Base-by-base conservation (phyloP, 2,888 invertebrate genomes). In the Spodoptera picta region DNA sequence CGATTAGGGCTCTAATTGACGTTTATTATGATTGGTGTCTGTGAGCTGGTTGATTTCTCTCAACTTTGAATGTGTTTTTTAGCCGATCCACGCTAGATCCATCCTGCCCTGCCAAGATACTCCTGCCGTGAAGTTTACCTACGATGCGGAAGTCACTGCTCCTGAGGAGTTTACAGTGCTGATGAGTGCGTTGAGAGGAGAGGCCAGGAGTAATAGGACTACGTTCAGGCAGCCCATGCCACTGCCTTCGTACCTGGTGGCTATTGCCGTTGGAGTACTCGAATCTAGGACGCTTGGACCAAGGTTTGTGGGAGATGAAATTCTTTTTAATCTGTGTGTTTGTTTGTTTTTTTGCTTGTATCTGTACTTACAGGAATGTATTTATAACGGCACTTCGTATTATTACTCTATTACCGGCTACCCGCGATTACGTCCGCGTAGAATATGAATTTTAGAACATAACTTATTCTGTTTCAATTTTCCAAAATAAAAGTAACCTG, bases 21-120 rank as follows among this genome's bases (percentile, higher is more conserved):
- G 27, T 27, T 3, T 27, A 27, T 4, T 27, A 27, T 27, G 27
- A 5, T 27, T 27, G 4, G 27, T 27, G 3, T 27, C 27, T 27
- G 27, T 27, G 5, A 27, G 4, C 1, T 19, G 2, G 19, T 19
- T 19, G 19, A 19, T 19, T 19, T 19, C 19, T 19, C 1, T 19
- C 27, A 27, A 27, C 27, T 27, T 27, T 4, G 27, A 27, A 27
- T 27, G 27, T 27, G 56, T 50, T 74, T 90, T 86, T 41, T 85
- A 97, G 96, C 97, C 98, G 2, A 98, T 98, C 75, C 98, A 98
- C 92, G 98, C 98, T 0, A 96, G 99, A 49, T 98, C 98, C 3
- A 96, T 99, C 75, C 80, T 98, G 3, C 99, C 99, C 0, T 99
- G 98, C 84, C 99, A 99, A 93, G 98, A 99, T 93, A 97, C 98